Evolutionary conservation across 2,888 invertebrate genomes (phyloP), one percentile per base, ranked within the genome.

Genomic region (Pammene fasciana): DNA sequence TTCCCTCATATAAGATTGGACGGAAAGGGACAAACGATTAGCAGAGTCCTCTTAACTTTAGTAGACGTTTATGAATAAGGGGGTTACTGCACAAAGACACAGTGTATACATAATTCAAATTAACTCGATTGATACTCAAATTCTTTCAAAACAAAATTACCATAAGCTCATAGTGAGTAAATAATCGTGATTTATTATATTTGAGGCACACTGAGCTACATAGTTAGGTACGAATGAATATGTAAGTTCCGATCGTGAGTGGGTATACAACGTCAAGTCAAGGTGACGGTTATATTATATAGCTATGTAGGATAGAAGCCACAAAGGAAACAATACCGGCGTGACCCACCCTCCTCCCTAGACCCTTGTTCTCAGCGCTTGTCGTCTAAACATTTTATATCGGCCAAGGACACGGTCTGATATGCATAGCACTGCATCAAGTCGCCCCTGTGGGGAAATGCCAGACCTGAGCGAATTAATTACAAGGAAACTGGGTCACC

Each of bases 361-460:
- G 71, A 75, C 78, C 76, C 64, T 50, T 76, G 78, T 76, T 78
- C 76, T 75, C 73, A 72, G 74, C 76, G 74, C 75, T 79, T 79
- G 82, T 82, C 82, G 79, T 79, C 85, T 86, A 85, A 86, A 87
- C 85, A 85, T 86, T 87, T 86, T 84, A 89, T 87, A 82, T 87
- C 86, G 90, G 90, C 84, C 89, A 89, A 90, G 90, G 88, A 79
- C 87, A 78, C 72, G 76, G 72, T 73, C 76, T 76, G 77, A 79
- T 76, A 78, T 83, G 84, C 82, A 82, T 67, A 75, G 65, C 77
- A 70, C 75, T 78, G 80, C 82, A 78, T 75, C 79, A 75, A 55
- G 18, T 54, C 45, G 64, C 75, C 73, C 74, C 60, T 75, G 75
- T 75, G 75, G 75, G 75, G 74, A 78, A 75, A 75, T 74, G 73